phyloP scores from a whole-genome alignment of 2,113 vertebrate genomes.

The Eira barbara region DNA sequence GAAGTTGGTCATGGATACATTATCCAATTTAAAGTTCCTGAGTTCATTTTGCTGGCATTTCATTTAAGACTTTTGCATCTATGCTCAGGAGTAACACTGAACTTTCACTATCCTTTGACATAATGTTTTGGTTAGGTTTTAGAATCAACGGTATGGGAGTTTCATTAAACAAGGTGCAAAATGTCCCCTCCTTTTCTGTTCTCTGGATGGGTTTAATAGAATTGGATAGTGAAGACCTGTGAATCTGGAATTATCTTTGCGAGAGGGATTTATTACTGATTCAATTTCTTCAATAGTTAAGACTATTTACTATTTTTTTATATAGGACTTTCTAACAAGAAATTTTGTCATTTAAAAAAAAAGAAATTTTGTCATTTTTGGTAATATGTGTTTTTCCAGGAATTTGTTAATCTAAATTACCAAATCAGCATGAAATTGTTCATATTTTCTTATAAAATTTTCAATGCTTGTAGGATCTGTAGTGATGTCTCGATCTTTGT shows the following conservation, averaged over 20 bases:
- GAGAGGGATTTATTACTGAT: background rate
- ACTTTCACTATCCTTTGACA: background rate
- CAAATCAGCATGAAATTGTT: background rate
- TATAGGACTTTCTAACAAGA: background rate
- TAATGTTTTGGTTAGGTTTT: background rate
- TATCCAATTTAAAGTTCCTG: background rate
- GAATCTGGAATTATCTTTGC: background rate
- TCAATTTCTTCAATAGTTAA: background rate
- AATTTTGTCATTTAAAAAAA: background rate
- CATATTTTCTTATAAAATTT: background rate
- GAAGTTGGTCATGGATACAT: background rate
- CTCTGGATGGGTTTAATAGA: background rate
- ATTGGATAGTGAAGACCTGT: background rate
- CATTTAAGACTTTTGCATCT: background rate
- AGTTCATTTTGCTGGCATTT: conserved; percentile 1
- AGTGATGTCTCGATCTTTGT: background rate
- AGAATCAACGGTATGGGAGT: background rate
- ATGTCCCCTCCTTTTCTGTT: background rate
- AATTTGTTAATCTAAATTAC: background rate
- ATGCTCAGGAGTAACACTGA: background rate
- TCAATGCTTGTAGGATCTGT: background rate
- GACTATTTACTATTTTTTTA: background rate
- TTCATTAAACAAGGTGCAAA: background rate
- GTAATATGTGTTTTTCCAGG: background rate
- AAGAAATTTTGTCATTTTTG: background rate